Conservation (phyloP, 2,797 vertebrate genomes). For the Macropodus opercularis region DNA sequence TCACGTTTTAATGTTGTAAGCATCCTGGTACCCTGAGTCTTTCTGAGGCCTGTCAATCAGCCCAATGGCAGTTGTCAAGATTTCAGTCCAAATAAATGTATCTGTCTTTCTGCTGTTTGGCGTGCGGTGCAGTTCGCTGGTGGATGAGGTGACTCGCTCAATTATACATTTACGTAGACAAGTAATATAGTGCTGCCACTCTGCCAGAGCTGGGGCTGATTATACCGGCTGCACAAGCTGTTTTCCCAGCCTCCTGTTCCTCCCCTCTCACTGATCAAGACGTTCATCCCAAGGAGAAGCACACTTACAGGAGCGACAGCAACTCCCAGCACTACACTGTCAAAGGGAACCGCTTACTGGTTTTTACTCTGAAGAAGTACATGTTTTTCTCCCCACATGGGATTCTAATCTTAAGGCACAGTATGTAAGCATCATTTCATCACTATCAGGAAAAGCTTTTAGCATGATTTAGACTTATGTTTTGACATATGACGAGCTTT, state of each 20-base stretch:
- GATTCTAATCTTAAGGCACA: slow-evolving; percentile 20
- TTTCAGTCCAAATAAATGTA: slow-evolving; percentile 32
- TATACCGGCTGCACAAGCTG: slow-evolving; percentile 70
- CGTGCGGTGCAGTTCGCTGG: slow-evolving; percentile 32
- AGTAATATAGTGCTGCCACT: slow-evolving; percentile 71
- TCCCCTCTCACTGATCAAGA: slow-evolving; percentile 65
- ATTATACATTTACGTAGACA: slow-evolving; percentile 72
- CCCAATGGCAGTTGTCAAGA: slow-evolving; percentile 14
- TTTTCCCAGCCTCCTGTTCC: slow-evolving; percentile 70
- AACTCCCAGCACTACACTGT: slow-evolving; percentile 21
- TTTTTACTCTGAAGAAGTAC: neutral
- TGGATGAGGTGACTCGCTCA: slow-evolving; percentile 63
- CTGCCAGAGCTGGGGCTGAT: slow-evolving; percentile 65
- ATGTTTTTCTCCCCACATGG: neutral
- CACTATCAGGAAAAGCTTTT: slow-evolving; percentile 34
- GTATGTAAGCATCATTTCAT: slow-evolving; percentile 22
- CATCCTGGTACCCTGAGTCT: neutral
- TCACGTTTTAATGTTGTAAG: neutral
- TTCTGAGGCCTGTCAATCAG: slow-evolving; percentile 33
- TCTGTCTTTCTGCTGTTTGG: slow-evolving; percentile 18
- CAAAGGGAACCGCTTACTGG: slow-evolving; percentile 8
- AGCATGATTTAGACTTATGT: slow-evolving; percentile 21
- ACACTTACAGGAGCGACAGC: slow-evolving; percentile 31
- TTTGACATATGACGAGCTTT: slow-evolving; percentile 34
- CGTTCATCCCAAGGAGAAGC: slow-evolving; percentile 52